A percentile compares a stretch with the other conserved stretches of the same genome.
Conservation (phyloP, 2,797 vertebrate genomes). For the Acanthurus tractus region DNA sequence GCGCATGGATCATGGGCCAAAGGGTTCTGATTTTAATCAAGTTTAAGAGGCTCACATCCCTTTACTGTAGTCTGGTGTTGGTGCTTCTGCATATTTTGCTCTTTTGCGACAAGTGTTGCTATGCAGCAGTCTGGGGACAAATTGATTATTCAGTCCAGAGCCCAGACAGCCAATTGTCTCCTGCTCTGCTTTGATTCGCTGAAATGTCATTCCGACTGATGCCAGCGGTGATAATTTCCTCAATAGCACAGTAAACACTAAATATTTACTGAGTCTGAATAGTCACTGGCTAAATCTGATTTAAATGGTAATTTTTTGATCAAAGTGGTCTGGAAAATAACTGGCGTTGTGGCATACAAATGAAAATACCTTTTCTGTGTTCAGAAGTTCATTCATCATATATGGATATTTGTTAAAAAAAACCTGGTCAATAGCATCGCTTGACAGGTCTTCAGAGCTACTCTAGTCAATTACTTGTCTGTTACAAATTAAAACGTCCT, state of each 20-base stretch:
- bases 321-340: constrained; percentile 31
- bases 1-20: neutral
- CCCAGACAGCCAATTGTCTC: constrained; percentile 66
- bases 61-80: constrained; percentile 27
- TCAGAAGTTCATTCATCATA: neutral
- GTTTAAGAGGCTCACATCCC: constrained; percentile 20
- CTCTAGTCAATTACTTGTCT: neutral
- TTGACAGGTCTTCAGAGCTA: neutral
- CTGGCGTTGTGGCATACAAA: constrained; percentile 12
- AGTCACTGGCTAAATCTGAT: constrained; percentile 32
- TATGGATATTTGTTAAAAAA: neutral
- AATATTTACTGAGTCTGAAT: constrained; percentile 64
- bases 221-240: constrained; percentile 60
- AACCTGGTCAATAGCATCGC: too few relatives aligned
- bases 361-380: neutral
- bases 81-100: constrained; percentile 30
- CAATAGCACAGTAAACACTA: constrained; percentile 61
- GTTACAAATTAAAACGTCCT: neutral
- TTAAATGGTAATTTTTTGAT: constrained; percentile 46
- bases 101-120: constrained; percentile 45
- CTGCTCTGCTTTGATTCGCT: constrained; percentile 64
- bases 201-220: constrained; percentile 68
- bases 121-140: constrained; percentile 64
- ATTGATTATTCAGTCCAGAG: constrained; percentile 66
- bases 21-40: constrained; percentile 30